Base-by-base conservation (phyloP, 2,888 invertebrate genomes). In the Galerucella nymphaeae region DNA sequence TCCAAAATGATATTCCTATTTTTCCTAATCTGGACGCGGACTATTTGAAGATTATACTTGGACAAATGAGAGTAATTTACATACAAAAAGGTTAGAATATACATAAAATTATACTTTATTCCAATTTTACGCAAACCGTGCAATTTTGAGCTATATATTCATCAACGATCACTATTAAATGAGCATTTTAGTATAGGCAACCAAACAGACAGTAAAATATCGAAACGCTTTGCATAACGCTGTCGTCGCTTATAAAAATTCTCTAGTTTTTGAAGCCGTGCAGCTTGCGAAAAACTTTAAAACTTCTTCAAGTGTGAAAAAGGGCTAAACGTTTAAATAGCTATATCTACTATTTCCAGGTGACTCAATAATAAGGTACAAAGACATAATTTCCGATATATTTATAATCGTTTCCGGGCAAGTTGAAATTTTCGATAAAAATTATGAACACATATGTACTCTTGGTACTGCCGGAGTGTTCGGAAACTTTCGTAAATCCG, bases 301-400 rank as follows among this genome's bases (percentile, higher is more conserved):
- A 3, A 23, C 1, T 2, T 3, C 23, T 23, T 1, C 3, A 23
- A 23, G 23, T 23, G 23, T 23, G 23, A 23, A 23, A 23, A 3
- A 23, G 23, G 23, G 23, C 23, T 23, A 2, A 23, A 0, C 30
- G 5, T 30, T 30, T 30, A 5, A 30, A 30, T 30, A 30, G 5
- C 30, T 30, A 30, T 5, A 6, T 30, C 30, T 30, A 30, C 30
- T 30, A 0, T 30, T 45, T 73, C 45, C 62, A 77, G 76, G 71
- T 11, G 75, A 75, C 59, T 38, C 63, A n/a, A 72, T 77, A n/a
- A 42, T 72, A 8, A 74, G 67, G 18, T 61, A 57, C 48, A 73
- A 72, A 65, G 76, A 77, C 50, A 66, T 77, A n/a, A 48, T 72
- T 50, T 70, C 72, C 16, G 64, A 77, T 9, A 74, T 75, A 3